phyloP scores from a whole-genome alignment of 2,797 vertebrate genomes.

The Aselliscus stoliczkanus region DNA sequence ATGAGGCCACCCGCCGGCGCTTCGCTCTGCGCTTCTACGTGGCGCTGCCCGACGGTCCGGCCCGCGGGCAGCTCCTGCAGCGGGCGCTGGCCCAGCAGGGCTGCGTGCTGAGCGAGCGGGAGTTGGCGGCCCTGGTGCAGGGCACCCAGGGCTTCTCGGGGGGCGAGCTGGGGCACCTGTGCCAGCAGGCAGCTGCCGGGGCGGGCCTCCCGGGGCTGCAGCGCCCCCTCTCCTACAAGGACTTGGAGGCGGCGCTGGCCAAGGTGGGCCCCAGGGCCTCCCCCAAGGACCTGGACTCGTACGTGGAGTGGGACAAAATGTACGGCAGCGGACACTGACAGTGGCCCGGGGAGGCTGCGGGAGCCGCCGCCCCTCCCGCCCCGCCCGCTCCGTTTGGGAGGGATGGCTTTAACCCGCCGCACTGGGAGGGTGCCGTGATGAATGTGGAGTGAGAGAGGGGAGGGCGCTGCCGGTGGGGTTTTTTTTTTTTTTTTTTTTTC shows the following conservation, averaged over 20 bases:
- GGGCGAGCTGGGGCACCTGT: constrained; percentile 91
- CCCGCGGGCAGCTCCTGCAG: constrained; percentile 91
- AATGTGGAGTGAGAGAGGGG: neutral
- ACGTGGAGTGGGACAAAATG: constrained; percentile 96
- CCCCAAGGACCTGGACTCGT: constrained; percentile 93
- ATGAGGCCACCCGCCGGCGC: constrained; percentile 90
- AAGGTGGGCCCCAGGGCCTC: constrained; percentile 91
- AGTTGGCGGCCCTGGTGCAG: constrained; percentile 90
- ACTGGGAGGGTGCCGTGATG: neutral
- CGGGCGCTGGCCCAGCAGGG: constrained; percentile 89
- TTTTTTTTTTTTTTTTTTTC: neutral
- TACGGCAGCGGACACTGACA: constrained; percentile 90
- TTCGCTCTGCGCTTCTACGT: constrained; percentile 93
- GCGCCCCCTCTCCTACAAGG: constrained; percentile 89
- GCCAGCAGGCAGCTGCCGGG: constrained; percentile 88
- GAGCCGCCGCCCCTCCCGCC: neutral
- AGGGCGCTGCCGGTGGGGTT: neutral
- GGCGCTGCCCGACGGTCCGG: constrained; percentile 86
- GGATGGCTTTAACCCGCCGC: neutral
- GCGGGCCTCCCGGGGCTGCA: constrained; percentile 84
- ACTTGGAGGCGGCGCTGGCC: constrained; percentile 93
- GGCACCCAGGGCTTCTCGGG: constrained; percentile 93
- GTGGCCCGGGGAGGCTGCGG: neutral
- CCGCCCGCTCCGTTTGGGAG: neutral
- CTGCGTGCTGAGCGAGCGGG: constrained; percentile 90